Base-by-base conservation (phyloP, 37 sponge, comb jelly and placozoan species). In the Oopsacas minuta region DNA sequence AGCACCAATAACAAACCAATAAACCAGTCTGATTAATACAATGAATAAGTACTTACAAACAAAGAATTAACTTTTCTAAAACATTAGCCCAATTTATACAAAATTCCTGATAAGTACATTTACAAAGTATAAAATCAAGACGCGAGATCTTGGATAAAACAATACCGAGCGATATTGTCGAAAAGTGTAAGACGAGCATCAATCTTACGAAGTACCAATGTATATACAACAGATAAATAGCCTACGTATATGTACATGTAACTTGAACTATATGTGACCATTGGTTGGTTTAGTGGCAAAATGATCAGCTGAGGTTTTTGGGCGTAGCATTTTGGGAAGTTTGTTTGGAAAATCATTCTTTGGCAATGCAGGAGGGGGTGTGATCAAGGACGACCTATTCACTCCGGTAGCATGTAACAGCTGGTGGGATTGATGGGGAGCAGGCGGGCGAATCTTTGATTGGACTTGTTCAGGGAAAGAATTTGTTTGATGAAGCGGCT, bases 41-140 rank as follows among this genome's bases (percentile, higher is more conserved):
- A 20, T 20, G 5, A 7, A 61, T 3, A 61, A 61, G n/a, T n/a
- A n/a, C n/a, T n/a, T n/a, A 61, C 20, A 61, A 10, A 61, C 20
- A 61, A 20, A 25, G 32, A 32, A 61, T 61, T 61, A 17, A 42
- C 49, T 42, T n/a, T 46, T 46, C 75, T 61, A 61, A 61, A 61
- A 61, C 75, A 61, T 61, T 61, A 25, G 75, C 28, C 30, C 75
- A 61, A 61, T 25, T 42, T 61, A 61, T 61, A 61, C 75, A 61
- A 61, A 61, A 46, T 22, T 25, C 30, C 22, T 61, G 20, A 61
- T 61, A 5, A 61, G 22, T 61, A 10, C 75, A 61, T 61, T 61
- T 61, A 61, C 75, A 46, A 46, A 61, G 20, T 61, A 61, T 61
- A 61, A 61, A 61, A 61, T 61, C 51, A 61, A 61, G 75, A 61